Conservation (phyloP, 2,888 invertebrate genomes). For the Ochropacha duplaris region DNA sequence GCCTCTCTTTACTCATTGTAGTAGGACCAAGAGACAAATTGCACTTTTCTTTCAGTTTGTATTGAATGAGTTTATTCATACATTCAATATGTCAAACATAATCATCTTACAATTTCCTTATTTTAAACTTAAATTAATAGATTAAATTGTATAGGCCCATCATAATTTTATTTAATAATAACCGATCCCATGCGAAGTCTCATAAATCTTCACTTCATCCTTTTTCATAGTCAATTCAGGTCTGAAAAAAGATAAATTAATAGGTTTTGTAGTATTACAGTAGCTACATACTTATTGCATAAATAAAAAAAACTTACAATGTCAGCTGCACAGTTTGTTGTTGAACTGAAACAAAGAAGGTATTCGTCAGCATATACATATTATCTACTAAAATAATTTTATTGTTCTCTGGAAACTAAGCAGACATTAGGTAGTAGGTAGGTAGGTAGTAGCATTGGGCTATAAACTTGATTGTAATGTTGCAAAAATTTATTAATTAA, state of each 20-base stretch:
- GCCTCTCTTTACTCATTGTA: no score
- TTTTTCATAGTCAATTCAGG: constrained; percentile 70
- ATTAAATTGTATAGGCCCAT: neutral
- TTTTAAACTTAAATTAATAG: neutral
- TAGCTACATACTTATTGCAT: neutral
- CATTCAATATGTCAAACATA: no score
- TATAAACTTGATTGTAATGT: no score
- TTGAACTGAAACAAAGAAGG: constrained; percentile 59
- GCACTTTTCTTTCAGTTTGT: no score
- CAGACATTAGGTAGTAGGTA: no score
- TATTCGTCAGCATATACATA: neutral
- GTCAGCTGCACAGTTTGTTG: constrained; percentile 68
- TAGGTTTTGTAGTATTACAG: no score
- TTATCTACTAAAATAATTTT: no score
- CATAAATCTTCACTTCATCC: constrained; percentile 70
- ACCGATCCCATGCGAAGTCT: constrained; percentile 58
- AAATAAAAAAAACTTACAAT: constrained; percentile 56
- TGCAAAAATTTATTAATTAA: no score
- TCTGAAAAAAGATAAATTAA: constrained; percentile 43
- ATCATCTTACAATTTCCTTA: neutral
- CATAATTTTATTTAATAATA: constrained; percentile 50
- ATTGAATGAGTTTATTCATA: no score
- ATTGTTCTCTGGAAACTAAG: no score
- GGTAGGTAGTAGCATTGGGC: no score
- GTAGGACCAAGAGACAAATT: no score